A percentile compares a stretch with the other conserved stretches of the same genome.
These are phyloP conservation scores for Protobothrops mucrosquamatus DNA, from an alignment of 2,113 vertebrate genomes.

Conservation along the genomic window DNA sequence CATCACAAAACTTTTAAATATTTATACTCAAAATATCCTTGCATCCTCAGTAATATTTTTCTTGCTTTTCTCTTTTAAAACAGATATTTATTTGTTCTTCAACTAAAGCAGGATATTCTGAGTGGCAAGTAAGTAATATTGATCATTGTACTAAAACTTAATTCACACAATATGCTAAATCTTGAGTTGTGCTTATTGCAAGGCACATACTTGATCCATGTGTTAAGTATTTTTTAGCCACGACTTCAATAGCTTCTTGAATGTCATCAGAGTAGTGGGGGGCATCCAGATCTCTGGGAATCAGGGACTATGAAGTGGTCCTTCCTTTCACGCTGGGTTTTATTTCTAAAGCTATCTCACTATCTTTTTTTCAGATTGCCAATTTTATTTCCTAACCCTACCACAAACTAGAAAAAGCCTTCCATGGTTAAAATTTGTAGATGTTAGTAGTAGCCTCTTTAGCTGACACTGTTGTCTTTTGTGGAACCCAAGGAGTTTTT, in stretches of 20 bases:
- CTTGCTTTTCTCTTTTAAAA: slow-evolving; percentile 45
- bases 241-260: not conserved
- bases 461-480: not conserved
- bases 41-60: not conserved
- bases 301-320: not conserved
- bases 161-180: not conserved
- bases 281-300: not conserved
- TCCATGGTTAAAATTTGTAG: not conserved
- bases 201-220: not conserved
- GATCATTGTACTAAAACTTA: slow-evolving; percentile 2
- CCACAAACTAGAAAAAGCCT: not conserved
- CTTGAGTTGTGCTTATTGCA: not conserved
- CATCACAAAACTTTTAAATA: not conserved
- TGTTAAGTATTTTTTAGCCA: not conserved
- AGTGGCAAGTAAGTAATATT: slow-evolving; percentile 90
- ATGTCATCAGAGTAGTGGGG: not conserved
- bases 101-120: slow-evolving; percentile 94
- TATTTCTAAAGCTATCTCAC: not conserved
- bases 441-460: not conserved
- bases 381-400: not conserved
- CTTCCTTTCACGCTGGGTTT: not conserved
- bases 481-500: not conserved
- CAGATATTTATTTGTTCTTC: slow-evolving; percentile 97
- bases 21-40: not conserved
- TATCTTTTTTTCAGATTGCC: not conserved